These are phyloP conservation scores for Australoheros facetus DNA, from an alignment of 2,797 vertebrate species.

Conservation along the genomic window DNA sequence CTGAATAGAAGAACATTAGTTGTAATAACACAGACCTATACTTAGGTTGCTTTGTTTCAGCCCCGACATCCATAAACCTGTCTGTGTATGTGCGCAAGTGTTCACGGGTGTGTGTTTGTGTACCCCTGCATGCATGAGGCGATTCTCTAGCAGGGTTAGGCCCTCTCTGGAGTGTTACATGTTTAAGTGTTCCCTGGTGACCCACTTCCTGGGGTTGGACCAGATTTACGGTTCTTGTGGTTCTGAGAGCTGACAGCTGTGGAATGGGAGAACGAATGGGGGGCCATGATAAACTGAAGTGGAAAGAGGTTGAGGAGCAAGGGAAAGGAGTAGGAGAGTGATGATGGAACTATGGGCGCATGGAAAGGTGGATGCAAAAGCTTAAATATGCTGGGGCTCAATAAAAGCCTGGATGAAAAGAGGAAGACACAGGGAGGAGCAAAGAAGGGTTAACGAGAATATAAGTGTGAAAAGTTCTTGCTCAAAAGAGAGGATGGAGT, in stretches of 20 bases:
- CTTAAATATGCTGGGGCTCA: slow-evolving; percentile 49
- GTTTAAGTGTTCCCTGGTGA: slow-evolving; percentile 70
- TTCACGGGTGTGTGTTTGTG: not conserved
- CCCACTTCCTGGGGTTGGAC: slow-evolving; percentile 67
- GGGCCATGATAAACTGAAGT: slow-evolving; percentile 45
- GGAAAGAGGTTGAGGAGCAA: slow-evolving; percentile 43
- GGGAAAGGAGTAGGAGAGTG: slow-evolving; percentile 29
- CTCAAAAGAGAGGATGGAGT: slow-evolving; percentile 6
- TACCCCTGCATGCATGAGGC: slow-evolving; percentile 12
- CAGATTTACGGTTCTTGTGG: slow-evolving; percentile 69
- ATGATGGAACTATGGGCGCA: slow-evolving; percentile 50
- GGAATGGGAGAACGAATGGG: slow-evolving; percentile 59
- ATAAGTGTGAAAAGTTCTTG: slow-evolving; percentile 12
- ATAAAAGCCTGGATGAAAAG: slow-evolving; percentile 42
- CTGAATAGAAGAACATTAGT: slow-evolving; percentile 69
- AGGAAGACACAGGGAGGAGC: not conserved
- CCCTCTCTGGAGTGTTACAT: slow-evolving; percentile 60
- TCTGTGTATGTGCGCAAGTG: not conserved
- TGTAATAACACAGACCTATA: slow-evolving; percentile 64
- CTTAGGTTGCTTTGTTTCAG: slow-evolving; percentile 64
- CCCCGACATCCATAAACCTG: slow-evolving; percentile 56
- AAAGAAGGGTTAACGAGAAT: slow-evolving; percentile 24
- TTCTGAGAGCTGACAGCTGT: slow-evolving; percentile 70
- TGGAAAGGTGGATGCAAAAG: slow-evolving; percentile 56
- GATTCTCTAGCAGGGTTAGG: slow-evolving; percentile 52